A percentile compares a stretch with the other conserved stretches of the same genome.
Evolutionary conservation across 2,888 invertebrate species (phyloP).

Genomic region (Steinernema hermaphroditum): DNA sequence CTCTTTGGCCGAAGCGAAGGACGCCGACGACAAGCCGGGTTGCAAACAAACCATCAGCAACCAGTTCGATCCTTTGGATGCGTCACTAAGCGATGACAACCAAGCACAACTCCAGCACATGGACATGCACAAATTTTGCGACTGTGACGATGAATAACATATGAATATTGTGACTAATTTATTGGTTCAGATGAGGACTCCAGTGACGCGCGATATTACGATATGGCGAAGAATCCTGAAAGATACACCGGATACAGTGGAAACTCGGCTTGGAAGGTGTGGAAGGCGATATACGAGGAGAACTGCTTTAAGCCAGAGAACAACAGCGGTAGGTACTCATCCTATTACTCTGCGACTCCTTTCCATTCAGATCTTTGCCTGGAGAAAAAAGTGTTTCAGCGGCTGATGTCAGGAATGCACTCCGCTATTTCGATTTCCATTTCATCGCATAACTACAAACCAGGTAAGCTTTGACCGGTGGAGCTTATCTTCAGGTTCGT

Average conservation of each 20-base stretch:
- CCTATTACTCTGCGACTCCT: background rate
- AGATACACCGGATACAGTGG: slow-evolving; percentile 95
- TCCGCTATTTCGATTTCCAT: slow-evolving; percentile 96
- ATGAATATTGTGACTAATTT: too few relatives aligned
- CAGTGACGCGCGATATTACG: slow-evolving; percentile 80
- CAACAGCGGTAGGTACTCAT: slow-evolving; percentile 66
- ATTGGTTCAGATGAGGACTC: slow-evolving; percentile 72
- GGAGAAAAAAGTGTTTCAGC: slow-evolving; percentile 93
- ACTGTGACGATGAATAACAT: slow-evolving; percentile 72
- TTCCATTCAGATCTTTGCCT: slow-evolving; percentile 79
- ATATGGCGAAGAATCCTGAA: slow-evolving; percentile 91
- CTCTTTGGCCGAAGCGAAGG: slow-evolving; percentile 34
- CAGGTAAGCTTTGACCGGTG: slow-evolving; percentile 70
- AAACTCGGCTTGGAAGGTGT: slow-evolving; percentile 87
- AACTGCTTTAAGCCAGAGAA: slow-evolving; percentile 82
- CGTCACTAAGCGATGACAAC: slow-evolving; percentile 73
- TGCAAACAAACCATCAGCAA: slow-evolving; percentile 48
- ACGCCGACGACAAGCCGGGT: slow-evolving; percentile 29
- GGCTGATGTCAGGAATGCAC: slow-evolving; percentile 86
- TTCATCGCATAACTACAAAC: slow-evolving; percentile 83
- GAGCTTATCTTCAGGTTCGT: background rate
- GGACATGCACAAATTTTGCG: slow-evolving; percentile 88
- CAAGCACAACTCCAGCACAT: slow-evolving; percentile 86
- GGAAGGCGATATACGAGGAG: slow-evolving; percentile 95
- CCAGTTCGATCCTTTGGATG: slow-evolving; percentile 65